Conservation (phyloP, 2,888 invertebrate species). For the Belgica antarctica region DNA sequence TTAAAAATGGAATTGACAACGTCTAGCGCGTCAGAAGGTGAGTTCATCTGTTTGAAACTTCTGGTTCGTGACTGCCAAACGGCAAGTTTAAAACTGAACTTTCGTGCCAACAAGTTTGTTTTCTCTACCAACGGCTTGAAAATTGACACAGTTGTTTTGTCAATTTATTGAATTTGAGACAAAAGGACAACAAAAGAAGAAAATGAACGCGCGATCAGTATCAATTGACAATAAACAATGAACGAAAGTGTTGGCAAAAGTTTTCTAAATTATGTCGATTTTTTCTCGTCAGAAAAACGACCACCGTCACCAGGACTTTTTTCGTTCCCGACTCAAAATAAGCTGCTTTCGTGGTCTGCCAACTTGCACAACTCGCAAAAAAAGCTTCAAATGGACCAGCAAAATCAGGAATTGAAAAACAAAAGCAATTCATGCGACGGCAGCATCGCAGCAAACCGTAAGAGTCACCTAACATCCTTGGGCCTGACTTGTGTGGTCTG, state of each 20-base stretch:
- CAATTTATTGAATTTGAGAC: too few species aligned
- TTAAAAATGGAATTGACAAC: conserved; percentile 27
- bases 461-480: conserved; percentile 52
- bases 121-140: too few species aligned
- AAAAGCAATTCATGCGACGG: not conserved
- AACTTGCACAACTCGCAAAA: conserved; percentile 32
- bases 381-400: conserved; percentile 12
- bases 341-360: conserved; percentile 30
- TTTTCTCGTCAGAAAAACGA: conserved; percentile 23
- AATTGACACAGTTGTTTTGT: too few species aligned
- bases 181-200: too few species aligned
- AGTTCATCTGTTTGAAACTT: not conserved
- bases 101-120: too few species aligned
- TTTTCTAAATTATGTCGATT: too few species aligned
- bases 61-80: too few species aligned
- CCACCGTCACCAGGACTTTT: conserved; percentile 33
- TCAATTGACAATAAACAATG: too few species aligned
- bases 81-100: too few species aligned
- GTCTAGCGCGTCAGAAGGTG: conserved; percentile 21
- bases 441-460: conserved; percentile 5
- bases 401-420: conserved; percentile 6
- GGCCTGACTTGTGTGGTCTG: conserved; percentile 94
- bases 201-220: too few species aligned
- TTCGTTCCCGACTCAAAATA: conserved; percentile 14
- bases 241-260: too few species aligned